Evolutionary conservation across 2,888 invertebrate genomes (phyloP).

Genomic region (Rhynchonema sp.): DNA sequence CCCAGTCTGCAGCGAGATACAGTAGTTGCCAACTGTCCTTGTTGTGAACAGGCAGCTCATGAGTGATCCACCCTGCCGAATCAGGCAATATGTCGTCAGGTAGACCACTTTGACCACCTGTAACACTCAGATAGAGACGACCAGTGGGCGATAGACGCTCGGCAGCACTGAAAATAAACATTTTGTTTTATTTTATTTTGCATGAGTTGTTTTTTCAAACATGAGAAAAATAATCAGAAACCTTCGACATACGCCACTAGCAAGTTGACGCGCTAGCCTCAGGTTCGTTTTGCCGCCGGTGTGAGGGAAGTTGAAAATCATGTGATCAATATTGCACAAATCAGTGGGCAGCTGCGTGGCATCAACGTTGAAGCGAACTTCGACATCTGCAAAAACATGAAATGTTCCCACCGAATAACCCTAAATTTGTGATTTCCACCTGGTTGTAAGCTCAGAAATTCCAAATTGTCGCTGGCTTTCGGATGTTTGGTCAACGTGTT

Average conservation of each 20-base stretch:
- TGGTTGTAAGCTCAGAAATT: no score
- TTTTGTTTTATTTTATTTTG: no score
- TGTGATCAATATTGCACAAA: constrained; percentile 35
- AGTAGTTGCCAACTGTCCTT: constrained; percentile 7
- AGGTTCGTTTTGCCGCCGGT: constrained; percentile 42
- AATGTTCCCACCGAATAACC: no score
- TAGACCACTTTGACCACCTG: constrained; percentile 1
- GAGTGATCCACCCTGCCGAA: not conserved
- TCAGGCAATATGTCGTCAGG: not conserved
- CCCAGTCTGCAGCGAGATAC: not conserved
- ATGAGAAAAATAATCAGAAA: not conserved
- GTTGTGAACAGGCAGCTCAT: not conserved
- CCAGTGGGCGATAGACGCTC: not conserved
- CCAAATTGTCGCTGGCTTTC: no score
- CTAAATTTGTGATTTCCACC: no score
- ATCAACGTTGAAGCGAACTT: constrained; percentile 22
- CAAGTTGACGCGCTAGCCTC: constrained; percentile 36
- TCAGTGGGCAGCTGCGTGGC: no score
- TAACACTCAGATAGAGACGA: not conserved
- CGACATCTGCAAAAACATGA: not conserved
- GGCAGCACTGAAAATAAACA: not conserved
- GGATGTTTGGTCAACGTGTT: no score
- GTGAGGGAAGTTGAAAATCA: constrained; percentile 43
- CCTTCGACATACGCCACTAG: constrained; percentile 24
- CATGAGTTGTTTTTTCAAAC: no score